phyloP scores from a whole-genome alignment of 2,888 invertebrate genomes.

The Microctonus brassicae region DNA sequence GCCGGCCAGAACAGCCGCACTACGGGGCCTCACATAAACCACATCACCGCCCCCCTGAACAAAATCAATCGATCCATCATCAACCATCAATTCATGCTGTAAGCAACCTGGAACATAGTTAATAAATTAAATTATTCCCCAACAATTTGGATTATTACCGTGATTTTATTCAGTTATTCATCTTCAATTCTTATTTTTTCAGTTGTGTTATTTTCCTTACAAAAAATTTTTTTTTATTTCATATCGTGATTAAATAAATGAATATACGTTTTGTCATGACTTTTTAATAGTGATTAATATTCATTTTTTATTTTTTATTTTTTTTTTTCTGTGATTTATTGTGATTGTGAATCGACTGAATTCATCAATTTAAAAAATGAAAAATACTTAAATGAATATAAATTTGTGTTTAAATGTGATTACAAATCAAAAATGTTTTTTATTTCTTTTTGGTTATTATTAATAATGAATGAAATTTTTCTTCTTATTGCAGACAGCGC shows the following conservation, averaged over 20 bases:
- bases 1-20: constrained; percentile 66
- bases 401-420: constrained; percentile 3
- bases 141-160: not conserved
- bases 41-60: constrained; percentile 30
- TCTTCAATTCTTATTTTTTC: not conserved
- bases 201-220: not conserved
- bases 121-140: not conserved
- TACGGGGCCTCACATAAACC: constrained; percentile 52
- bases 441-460: constrained; percentile 2
- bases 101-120: not conserved
- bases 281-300: not conserved
- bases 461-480: not conserved
- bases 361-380: not conserved
- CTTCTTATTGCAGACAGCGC: constrained; percentile 3
- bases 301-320: not conserved
- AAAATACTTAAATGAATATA: not conserved
- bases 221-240: too few relatives aligned
- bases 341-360: not conserved
- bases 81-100: not conserved
- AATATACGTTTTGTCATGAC: too few relatives aligned
- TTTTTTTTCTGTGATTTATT: not conserved
- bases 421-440: too few relatives aligned
- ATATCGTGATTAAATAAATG: too few relatives aligned
- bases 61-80: constrained; percentile 16
- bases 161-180: not conserved